A percentile compares a stretch with the other conserved stretches of the same genome.
Conservation (phyloP, 2,797 vertebrate genomes). For the Nasua narica region DNA sequence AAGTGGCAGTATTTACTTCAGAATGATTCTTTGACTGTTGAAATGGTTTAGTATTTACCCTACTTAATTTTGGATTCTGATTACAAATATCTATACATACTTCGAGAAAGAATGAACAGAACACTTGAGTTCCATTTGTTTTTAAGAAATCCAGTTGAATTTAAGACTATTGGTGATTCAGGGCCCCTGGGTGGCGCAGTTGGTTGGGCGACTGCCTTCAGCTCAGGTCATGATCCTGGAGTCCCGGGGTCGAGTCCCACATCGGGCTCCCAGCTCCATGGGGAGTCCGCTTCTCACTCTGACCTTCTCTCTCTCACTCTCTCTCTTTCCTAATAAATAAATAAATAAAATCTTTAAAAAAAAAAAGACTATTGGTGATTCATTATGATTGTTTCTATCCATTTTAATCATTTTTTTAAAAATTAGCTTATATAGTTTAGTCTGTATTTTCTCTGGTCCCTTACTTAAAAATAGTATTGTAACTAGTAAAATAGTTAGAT, state of each 20-base stretch:
- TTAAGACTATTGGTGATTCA: background rate
- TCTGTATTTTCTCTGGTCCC: background rate
- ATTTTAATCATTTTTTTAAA: background rate
- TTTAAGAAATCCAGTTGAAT: conserved; percentile 29
- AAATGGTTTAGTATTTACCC: background rate
- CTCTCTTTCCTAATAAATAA: too few species aligned
- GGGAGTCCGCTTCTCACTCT: too few species aligned
- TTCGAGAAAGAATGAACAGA: conserved; percentile 22
- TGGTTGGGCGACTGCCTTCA: too few species aligned
- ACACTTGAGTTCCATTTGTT: background rate
- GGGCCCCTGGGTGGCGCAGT: too few species aligned
- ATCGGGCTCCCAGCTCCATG: too few species aligned
- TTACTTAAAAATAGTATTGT: background rate
- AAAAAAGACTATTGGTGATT: background rate
- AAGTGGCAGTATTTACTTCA: conserved; percentile 26
- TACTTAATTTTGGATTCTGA: background rate
- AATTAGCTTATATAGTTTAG: background rate
- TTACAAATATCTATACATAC: background rate
- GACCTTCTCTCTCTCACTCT: too few species aligned
- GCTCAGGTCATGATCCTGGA: too few species aligned
- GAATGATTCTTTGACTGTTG: background rate
- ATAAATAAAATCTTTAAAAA: too few species aligned
- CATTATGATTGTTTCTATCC: background rate
- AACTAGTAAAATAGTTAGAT: too few species aligned
- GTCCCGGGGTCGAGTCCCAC: too few species aligned